Base-by-base conservation (phyloP, 2,888 invertebrate genomes). In the Scotopteryx bipunctaria region DNA sequence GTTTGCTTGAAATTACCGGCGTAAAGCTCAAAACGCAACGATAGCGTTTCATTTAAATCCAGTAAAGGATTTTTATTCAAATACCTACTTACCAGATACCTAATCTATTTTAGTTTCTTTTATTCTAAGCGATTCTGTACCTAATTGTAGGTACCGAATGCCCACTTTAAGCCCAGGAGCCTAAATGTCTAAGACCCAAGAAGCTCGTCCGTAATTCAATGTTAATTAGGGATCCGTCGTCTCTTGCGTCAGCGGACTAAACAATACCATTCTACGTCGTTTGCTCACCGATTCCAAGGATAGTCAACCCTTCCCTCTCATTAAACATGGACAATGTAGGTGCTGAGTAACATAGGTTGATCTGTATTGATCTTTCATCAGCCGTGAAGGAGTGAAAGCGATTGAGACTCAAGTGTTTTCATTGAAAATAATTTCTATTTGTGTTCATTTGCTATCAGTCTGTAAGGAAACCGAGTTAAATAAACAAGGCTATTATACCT, bases 261-360 rank as follows among this genome's bases (percentile, higher is more conserved):
- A 69, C 71, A 72, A 72, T 66, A 60, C 59, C 50, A 68, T 69
- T 64, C 60, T 63, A 64, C 54, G 48, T 57, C 56, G 64, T 67
- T 65, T 63, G 59, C 61, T 64, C 57, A 55, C 59, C 61, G 58
- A 61, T 61, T 66, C 57, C 36, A 42, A 49, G 64, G 65, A 64
- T 67, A 66, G 62, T 54, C 62, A 69, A 67, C 70, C 71, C 67
- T 70, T 64, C 58, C 63, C 47, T 62, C 64, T 71, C 74, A 77
- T 78, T 75, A 77, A 76, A 71, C 69, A 77, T 77, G 67, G 68
- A 76, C 68, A 60, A 67, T 61, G 59, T 65, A 46, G 41, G 59
- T 57, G 50, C 57, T 63, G 62, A 64, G 63, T 63, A 60, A 48
- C 54, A 47, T 54, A 54, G 54, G 54, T 31, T 44, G 54, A 54